Evolutionary conservation across 1,140 invertebrate species (phyloP).

Genomic region (Tetramorium simillimum): DNA sequence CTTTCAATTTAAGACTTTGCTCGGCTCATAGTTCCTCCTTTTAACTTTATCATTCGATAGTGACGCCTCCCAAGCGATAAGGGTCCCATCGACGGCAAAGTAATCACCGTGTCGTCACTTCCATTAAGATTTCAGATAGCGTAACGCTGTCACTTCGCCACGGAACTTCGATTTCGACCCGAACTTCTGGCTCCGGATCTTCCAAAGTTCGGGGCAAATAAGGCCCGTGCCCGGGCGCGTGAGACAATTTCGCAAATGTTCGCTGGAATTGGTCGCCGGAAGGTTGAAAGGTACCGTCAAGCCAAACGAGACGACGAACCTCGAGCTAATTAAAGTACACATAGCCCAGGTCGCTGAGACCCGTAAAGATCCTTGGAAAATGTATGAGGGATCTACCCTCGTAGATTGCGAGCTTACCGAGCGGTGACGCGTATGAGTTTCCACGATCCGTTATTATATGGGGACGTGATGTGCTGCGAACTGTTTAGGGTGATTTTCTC

Average conservation of each 20-base stretch:
- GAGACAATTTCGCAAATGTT: conserved; percentile 69
- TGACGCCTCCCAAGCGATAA: conserved; percentile 35
- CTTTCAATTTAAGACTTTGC: no score
- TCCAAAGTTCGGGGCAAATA: conserved; percentile 69
- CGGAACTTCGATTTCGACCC: conserved; percentile 55
- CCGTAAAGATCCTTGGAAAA: conserved; percentile 56
- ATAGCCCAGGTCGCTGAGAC: conserved; percentile 16
- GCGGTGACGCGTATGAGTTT: conserved; percentile 52
- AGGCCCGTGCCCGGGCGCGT: conserved; percentile 53
- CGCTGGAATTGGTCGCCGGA: conserved; percentile 21
- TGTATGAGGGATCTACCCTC: conserved; percentile 52
- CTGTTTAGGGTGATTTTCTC: conserved; percentile 36
- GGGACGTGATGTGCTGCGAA: conserved; percentile 32
- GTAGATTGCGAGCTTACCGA: conserved; percentile 52
- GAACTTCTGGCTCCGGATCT: conserved; percentile 43
- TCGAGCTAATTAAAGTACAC: conserved; percentile 69
- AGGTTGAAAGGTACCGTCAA: conserved; percentile 56
- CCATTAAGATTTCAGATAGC: conserved; percentile 66
- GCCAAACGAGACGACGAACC: conserved; percentile 47
- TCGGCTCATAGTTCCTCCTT: no score
- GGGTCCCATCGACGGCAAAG: conserved; percentile 5
- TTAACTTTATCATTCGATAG: conserved; percentile 1
- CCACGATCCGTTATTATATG: conserved; percentile 58
- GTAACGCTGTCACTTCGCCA: conserved; percentile 46
- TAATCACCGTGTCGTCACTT: conserved; percentile 65